phyloP scores from a whole-genome alignment of 2,113 vertebrate species.

The Rhinolophus sinicus region DNA sequence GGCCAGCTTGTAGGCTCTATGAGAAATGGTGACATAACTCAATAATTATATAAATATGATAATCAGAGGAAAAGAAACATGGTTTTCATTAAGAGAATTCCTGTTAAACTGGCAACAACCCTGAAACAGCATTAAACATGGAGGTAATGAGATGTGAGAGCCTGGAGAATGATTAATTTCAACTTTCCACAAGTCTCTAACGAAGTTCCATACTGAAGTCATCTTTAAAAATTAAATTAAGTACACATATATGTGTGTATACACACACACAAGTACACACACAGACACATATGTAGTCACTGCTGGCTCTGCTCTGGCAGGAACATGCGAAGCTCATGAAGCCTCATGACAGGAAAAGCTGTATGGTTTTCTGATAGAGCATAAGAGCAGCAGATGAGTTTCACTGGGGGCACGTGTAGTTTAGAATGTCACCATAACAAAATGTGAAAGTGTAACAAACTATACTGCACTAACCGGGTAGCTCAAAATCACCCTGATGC shows the following conservation, averaged over 20 bases:
- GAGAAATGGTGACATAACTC: constrained; percentile 1
- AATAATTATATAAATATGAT: constrained; percentile 8
- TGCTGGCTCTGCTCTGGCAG: background rate
- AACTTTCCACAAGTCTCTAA: background rate
- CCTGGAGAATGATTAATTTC: background rate
- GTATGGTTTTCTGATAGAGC: background rate
- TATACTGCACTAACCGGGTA: rapidly evolving
- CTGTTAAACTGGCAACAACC: background rate
- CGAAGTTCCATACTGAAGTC: background rate
- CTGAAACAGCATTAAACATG: background rate
- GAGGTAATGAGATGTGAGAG: background rate
- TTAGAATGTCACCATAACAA: background rate
- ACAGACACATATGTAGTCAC: background rate
- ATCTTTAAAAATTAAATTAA: background rate
- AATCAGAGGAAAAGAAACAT: background rate
- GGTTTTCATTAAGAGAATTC: background rate
- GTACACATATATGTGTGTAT: background rate
- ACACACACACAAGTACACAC: background rate
- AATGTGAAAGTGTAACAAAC: background rate
- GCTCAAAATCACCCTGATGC: background rate
- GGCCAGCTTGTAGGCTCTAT: background rate
- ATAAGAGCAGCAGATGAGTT: background rate
- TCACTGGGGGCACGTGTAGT: background rate
- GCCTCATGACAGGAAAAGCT: background rate
- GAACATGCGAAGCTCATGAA: background rate